These are phyloP conservation scores for Malachius bipustulatus DNA, from an alignment of 2,888 invertebrate species.

Conservation along the genomic window DNA sequence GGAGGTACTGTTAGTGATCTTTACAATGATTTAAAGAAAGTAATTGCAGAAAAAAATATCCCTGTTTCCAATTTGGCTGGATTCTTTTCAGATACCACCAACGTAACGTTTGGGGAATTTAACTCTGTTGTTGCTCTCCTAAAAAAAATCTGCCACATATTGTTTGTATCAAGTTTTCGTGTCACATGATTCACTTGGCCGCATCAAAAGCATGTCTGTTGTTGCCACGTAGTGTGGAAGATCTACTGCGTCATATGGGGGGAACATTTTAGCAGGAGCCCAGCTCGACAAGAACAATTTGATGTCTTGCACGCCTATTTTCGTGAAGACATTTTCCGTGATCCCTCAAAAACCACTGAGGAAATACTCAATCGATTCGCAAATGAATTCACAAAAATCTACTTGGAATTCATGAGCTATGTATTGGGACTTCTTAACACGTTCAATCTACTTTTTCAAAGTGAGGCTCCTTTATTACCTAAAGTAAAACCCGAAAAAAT, in stretches of 20 bases:
- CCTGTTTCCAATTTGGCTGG: constrained; percentile 21
- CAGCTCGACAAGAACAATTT: constrained; percentile 26
- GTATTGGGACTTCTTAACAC: constrained; percentile 18
- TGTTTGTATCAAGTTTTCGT: constrained; percentile 27
- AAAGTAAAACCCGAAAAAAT: constrained; percentile 18
- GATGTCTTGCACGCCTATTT: constrained; percentile 24
- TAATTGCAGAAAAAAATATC: constrained; percentile 12
- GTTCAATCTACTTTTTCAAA: constrained; percentile 21
- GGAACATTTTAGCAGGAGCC: constrained; percentile 19
- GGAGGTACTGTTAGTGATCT: constrained; percentile 15
- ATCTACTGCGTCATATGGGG: constrained; percentile 21
- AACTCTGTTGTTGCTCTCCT: constrained; percentile 14
- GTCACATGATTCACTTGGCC: constrained; percentile 27
- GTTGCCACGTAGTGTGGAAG: constrained; percentile 24
- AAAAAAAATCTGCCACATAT: constrained; percentile 22
- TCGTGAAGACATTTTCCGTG: constrained; percentile 19
- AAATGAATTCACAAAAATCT: constrained; percentile 23
- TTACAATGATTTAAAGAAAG: constrained; percentile 14
- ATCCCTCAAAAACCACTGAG: constrained; percentile 22
- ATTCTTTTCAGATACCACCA: constrained; percentile 25
- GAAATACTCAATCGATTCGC: constrained; percentile 18
- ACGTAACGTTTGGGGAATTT: constrained; percentile 24
- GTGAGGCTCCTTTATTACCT: constrained; percentile 18
- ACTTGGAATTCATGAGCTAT: constrained; percentile 24
- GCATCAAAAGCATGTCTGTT: constrained; percentile 28